phyloP scores from a whole-genome alignment of 2,113 vertebrate genomes.

The Nerophis ophidion region DNA sequence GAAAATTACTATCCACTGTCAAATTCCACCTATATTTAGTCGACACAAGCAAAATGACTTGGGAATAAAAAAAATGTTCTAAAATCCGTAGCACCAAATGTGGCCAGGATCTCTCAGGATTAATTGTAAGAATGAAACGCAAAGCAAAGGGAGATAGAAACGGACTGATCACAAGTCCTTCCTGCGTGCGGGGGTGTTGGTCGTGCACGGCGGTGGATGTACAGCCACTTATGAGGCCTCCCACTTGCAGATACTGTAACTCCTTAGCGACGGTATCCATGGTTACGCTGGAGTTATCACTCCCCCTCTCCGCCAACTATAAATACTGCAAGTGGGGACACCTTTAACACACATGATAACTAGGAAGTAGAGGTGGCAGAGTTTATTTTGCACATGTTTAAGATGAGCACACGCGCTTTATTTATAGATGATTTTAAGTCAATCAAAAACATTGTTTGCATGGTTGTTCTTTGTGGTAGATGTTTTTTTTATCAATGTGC shows the following conservation, averaged over 20 bases:
- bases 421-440: background rate
- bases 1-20: too few relatives aligned
- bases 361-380: slow-evolving; percentile 29
- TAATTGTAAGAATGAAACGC: background rate
- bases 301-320: slow-evolving; percentile 71
- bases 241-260: slow-evolving; percentile 59
- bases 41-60: too few relatives aligned
- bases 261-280: slow-evolving; percentile 74
- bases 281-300: slow-evolving; percentile 74
- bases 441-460: background rate
- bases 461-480: background rate
- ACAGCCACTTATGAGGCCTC: slow-evolving; percentile 53
- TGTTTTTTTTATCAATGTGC: background rate
- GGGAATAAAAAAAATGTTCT: too few relatives aligned
- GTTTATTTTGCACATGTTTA: slow-evolving; percentile 31
- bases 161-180: background rate
- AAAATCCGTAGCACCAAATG: too few relatives aligned
- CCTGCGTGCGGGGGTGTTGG: background rate
- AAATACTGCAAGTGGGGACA: slow-evolving; percentile 73
- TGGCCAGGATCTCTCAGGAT: too few relatives aligned
- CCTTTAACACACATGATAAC: slow-evolving; percentile 45
- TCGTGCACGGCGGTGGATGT: slow-evolving; percentile 16
- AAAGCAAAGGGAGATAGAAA: background rate
- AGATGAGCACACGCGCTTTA: background rate
- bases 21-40: too few relatives aligned